Evolutionary conservation across 1,140 invertebrate genomes (phyloP), one percentile per base, ranked within the genome.

Genomic region (Drosophila lacteicornis): DNA sequence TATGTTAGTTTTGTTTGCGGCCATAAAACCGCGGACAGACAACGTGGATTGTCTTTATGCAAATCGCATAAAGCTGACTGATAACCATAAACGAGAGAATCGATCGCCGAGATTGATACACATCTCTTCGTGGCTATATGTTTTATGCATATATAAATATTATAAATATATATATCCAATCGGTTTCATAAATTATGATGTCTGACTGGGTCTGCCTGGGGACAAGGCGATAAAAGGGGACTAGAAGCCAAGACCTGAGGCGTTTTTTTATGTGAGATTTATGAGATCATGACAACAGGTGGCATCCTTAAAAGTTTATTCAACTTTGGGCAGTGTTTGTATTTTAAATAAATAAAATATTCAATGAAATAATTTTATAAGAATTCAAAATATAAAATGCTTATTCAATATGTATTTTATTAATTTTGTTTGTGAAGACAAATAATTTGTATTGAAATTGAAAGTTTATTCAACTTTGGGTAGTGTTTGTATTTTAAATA

Each of bases 21-120:
- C 59, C 75, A 75, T 69, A 75, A 75, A 75, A 22, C 17, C 33
- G 59, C 43, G 36, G 38, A 63, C 70, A 73, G 57, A 69, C 50
- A 79, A 76, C 42, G 40, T 33, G 50, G 67, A 50, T 61, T 78
- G 76, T 79, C 53, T 79, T 40, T 79, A 79, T 79, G 76, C 42
- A 12, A 79, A 79, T 79, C 66, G 38, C 36, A 30, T 12, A 17
- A 33, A 38, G 43, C 49, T 71, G 68, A 57, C 66, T 43, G 49
- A 66, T 57, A 50, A 22, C 50, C 60, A 79, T 79, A 79, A 79
- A 63, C 36, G 63, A 30, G 50, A 77, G 50, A 55, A 68, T 50
- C 19, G 45, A 57, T 76, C 53, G 69, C 36, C 17, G 11, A 38
- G 49, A 75, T 66, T 51, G 49, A 74, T 65, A 74, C 25, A 65